These are phyloP conservation scores for Drosophila sucinea DNA, from an alignment of 1,140 invertebrate genomes.

Conservation along the genomic window DNA sequence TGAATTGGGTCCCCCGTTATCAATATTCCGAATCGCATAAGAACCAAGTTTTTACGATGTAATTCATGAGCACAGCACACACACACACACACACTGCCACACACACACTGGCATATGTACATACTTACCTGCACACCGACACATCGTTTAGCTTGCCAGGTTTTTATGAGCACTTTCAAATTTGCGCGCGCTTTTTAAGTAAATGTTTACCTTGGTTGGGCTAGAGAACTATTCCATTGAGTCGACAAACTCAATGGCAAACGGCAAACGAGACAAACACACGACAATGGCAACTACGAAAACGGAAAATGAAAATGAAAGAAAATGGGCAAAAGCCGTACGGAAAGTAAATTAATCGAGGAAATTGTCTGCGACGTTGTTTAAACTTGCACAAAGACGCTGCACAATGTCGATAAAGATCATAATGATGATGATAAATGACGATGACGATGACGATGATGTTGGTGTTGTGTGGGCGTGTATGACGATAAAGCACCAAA, in stretches of 20 bases:
- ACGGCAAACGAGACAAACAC: not conserved
- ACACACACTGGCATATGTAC: constrained; percentile 16
- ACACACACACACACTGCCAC: constrained; percentile 16
- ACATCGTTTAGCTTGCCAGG: constrained; percentile 53
- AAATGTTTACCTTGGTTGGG: constrained; percentile 73
- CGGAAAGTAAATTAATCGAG: constrained; percentile 81
- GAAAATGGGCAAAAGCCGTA: constrained; percentile 68
- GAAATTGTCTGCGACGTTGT: constrained; percentile 78
- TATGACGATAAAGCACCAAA: constrained; percentile 17
- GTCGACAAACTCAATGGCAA: constrained; percentile 3
- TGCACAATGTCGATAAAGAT: constrained; percentile 31
- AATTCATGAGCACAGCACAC: constrained; percentile 56
- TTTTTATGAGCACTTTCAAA: constrained; percentile 77
- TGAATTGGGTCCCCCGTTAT: constrained; percentile 53
- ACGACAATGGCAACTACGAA: constrained; percentile 10
- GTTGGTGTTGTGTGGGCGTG: constrained; percentile 27
- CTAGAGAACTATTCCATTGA: constrained; percentile 55
- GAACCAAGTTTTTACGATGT: constrained; percentile 75
- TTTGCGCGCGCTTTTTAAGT: constrained; percentile 74
- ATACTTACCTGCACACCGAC: constrained; percentile 15
- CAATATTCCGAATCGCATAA: constrained; percentile 72
- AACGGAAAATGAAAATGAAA: constrained; percentile 68
- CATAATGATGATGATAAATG: constrained; percentile 13
- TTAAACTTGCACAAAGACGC: constrained; percentile 76
- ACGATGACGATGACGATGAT: constrained; percentile 27